phyloP scores from a whole-genome alignment of 1,140 invertebrate species.

The Temnothorax nylanderi region DNA sequence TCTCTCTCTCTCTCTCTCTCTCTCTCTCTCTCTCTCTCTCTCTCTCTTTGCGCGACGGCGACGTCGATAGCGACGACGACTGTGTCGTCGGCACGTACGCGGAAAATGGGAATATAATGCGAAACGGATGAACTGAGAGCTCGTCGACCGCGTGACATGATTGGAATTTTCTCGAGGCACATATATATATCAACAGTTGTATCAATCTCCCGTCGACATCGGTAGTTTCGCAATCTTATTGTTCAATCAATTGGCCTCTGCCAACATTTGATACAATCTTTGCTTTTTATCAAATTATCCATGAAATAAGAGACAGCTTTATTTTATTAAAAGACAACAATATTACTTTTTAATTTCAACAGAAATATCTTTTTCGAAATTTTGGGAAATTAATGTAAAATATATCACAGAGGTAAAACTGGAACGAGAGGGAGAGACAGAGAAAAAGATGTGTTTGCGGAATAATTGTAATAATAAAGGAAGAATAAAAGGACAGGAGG shows the following conservation, averaged over 20 bases:
- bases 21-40: constrained; percentile 8
- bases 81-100: constrained; percentile 35
- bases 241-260: not conserved
- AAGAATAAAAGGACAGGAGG: not conserved
- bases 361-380: not conserved
- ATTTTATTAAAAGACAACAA: not conserved
- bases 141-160: constrained; percentile 29
- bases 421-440: not conserved
- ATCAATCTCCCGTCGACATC: constrained; percentile 1
- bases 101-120: constrained; percentile 70
- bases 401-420: not conserved
- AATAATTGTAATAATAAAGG: not conserved
- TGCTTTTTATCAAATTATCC: not conserved
- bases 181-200: constrained; percentile 7
- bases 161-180: constrained; percentile 18
- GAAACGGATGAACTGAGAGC: constrained; percentile 59
- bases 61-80: constrained; percentile 1
- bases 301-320: not conserved
- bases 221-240: constrained; percentile 13
- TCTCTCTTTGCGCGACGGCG: not conserved
- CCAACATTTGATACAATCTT: not conserved
- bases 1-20: not conserved
- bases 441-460: not conserved
- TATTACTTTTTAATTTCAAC: not conserved
- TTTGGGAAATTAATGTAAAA: not conserved